A percentile compares a stretch with the other conserved stretches of the same genome.
These are phyloP conservation scores for Mesochorus sp. DNA, from an alignment of 2,888 invertebrate species.

Conservation along the genomic window DNA sequence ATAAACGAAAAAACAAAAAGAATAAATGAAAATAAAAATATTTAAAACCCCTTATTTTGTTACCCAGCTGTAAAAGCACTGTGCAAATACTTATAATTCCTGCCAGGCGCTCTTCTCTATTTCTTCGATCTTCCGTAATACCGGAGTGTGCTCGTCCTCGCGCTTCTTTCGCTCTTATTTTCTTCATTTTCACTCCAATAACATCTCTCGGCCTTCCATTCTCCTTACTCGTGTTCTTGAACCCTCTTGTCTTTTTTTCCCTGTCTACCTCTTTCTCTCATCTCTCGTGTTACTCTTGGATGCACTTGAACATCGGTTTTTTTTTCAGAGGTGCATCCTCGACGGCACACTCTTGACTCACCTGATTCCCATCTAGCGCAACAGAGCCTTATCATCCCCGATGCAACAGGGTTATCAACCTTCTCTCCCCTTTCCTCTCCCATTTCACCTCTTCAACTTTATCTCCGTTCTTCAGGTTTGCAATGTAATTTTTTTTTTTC, in stretches of 20 bases:
- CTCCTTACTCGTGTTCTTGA: neutral
- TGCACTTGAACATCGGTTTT: constrained; percentile 44
- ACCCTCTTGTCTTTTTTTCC: neutral
- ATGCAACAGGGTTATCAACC: constrained; percentile 41
- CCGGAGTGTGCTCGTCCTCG: neutral
- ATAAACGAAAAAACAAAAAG: neutral
- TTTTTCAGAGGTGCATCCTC: constrained; percentile 34
- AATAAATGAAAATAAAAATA: constrained; percentile 4
- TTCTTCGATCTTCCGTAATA: constrained; percentile 26
- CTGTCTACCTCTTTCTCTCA: neutral
- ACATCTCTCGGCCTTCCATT: neutral
- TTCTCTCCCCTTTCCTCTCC: no score
- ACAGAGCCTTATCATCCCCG: constrained; percentile 2
- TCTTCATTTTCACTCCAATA: neutral
- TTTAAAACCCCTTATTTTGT: neutral
- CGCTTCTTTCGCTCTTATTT: constrained; percentile 27
- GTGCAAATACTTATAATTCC: constrained; percentile 9
- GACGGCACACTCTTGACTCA: constrained; percentile 14
- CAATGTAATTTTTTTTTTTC: constrained; percentile 3
- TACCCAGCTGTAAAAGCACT: neutral
- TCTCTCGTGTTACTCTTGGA: constrained; percentile 13
- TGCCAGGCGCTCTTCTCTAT: neutral
- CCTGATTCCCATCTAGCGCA: constrained; percentile 1
- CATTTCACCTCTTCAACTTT: constrained; percentile 32
- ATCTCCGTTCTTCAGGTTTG: constrained; percentile 9